phyloP scores from a whole-genome alignment of 2,113 vertebrate species.

The Hoplias malabaricus region DNA sequence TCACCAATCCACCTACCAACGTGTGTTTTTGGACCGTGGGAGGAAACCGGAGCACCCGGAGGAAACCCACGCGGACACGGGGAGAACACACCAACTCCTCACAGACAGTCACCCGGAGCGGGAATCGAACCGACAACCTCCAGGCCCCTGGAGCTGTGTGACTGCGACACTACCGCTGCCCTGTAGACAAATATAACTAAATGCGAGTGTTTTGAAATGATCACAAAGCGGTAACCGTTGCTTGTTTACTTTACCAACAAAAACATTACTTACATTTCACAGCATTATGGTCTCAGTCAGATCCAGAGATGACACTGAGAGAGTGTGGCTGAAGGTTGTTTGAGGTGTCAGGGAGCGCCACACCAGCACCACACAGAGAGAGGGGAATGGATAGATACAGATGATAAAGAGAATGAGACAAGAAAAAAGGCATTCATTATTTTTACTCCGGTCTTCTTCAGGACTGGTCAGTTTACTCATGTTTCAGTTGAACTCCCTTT shows the following conservation, averaged over 20 bases:
- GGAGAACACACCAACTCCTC: no score
- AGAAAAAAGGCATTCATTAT: not conserved
- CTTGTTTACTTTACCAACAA: not conserved
- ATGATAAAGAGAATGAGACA: constrained; percentile 1
- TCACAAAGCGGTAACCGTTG: not conserved
- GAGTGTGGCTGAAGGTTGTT: not conserved
- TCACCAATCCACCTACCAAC: no score
- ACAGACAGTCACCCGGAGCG: no score
- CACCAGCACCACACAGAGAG: not conserved
- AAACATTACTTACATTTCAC: not conserved
- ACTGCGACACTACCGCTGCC: no score
- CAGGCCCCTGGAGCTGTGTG: no score
- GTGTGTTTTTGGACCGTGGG: no score
- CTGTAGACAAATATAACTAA: no score
- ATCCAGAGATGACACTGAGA: not conserved
- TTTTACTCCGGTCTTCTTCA: not conserved
- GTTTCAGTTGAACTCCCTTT: no score
- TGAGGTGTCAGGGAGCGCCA: not conserved
- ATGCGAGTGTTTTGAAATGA: no score
- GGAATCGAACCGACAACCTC: no score
- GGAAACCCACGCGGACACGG: no score
- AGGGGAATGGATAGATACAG: not conserved
- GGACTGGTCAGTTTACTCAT: not conserved
- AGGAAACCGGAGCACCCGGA: no score
- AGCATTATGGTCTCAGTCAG: not conserved